A percentile compares a stretch with the other conserved stretches of the same genome.
These are phyloP conservation scores for Trogon surrucura DNA, from an alignment of 2,113 vertebrate genomes.

Conservation along the genomic window DNA sequence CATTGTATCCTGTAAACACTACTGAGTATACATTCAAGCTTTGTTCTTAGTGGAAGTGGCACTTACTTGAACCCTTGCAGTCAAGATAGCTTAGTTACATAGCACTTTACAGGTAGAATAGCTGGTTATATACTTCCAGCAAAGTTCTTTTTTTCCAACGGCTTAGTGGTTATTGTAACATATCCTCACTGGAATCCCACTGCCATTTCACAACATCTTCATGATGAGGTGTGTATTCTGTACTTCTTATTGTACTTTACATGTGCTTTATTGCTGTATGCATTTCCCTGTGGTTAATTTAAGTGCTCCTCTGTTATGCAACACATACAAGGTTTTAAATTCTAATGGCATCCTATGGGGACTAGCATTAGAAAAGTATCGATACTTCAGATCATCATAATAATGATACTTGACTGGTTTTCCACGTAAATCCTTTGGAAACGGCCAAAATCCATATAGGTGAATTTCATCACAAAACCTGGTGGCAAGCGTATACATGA, in stretches of 20 bases:
- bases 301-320: slow-evolving; percentile 87
- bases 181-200: slow-evolving; percentile 49
- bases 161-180: slow-evolving; percentile 42
- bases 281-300: slow-evolving; percentile 89
- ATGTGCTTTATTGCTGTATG: slow-evolving; percentile 75
- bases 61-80: slow-evolving; percentile 79
- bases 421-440: slow-evolving; percentile 86
- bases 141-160: slow-evolving; percentile 8
- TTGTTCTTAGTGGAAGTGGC: slow-evolving; percentile 78
- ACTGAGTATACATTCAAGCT: slow-evolving; percentile 80
- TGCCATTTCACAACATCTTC: slow-evolving; percentile 63
- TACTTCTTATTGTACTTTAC: slow-evolving; percentile 20
- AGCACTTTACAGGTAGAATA: slow-evolving; percentile 79
- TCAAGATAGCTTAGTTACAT: slow-evolving; percentile 65
- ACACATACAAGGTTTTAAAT: slow-evolving; percentile 84
- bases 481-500: slow-evolving; percentile 90
- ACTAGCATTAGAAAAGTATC: slow-evolving; percentile 87
- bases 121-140: slow-evolving; percentile 70
- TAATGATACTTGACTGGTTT: slow-evolving; percentile 90
- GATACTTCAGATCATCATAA: slow-evolving; percentile 88
- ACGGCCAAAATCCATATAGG: slow-evolving; percentile 91
- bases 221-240: slow-evolving; percentile 44
- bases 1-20: slow-evolving; percentile 80
- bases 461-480: slow-evolving; percentile 91
- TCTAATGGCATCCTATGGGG: slow-evolving; percentile 91